Evolutionary conservation across 2,113 vertebrate genomes (phyloP).

Genomic region (Ahaetulla prasina): DNA sequence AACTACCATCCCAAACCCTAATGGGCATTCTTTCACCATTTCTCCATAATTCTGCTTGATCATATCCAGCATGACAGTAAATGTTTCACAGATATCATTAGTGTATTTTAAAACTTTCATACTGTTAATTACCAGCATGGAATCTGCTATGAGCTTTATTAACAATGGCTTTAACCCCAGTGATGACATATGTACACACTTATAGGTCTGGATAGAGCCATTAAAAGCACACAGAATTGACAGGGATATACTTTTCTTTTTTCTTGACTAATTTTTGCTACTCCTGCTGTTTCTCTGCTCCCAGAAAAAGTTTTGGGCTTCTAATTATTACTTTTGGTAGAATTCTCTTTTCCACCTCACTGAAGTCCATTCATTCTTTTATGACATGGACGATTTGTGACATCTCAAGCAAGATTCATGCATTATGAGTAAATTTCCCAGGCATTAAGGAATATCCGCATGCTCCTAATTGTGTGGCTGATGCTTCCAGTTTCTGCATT

Average conservation of each 20-base stretch:
- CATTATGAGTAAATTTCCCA: conserved; percentile 5
- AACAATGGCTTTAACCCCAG: not conserved
- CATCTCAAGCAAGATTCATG: not conserved
- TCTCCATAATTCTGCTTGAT: not conserved
- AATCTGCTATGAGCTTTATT: not conserved
- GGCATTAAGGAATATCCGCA: not conserved
- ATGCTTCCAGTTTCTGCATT: not conserved
- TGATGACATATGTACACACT: not conserved
- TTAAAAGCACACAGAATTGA: not conserved
- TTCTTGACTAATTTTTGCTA: not conserved
- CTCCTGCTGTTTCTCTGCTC: not conserved
- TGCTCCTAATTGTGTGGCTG: not conserved
- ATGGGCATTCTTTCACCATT: not conserved
- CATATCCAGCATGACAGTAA: not conserved
- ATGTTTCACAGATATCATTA: conserved; percentile 6
- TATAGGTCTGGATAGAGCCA: not conserved
- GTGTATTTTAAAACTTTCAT: not conserved
- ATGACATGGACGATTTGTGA: conserved; percentile 6
- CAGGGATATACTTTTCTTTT: not conserved
- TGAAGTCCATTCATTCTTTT: conserved; percentile 12
- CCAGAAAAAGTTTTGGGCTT: not conserved
- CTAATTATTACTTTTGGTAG: not conserved
- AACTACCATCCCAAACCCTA: not conserved
- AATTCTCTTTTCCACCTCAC: not conserved
- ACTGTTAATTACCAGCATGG: not conserved